Percentiles rank a stretch among this genome's conserved stretches.
These are phyloP conservation scores for Apocheima hispidaria DNA, from an alignment of 2,888 invertebrate species.

Conservation along the genomic window DNA sequence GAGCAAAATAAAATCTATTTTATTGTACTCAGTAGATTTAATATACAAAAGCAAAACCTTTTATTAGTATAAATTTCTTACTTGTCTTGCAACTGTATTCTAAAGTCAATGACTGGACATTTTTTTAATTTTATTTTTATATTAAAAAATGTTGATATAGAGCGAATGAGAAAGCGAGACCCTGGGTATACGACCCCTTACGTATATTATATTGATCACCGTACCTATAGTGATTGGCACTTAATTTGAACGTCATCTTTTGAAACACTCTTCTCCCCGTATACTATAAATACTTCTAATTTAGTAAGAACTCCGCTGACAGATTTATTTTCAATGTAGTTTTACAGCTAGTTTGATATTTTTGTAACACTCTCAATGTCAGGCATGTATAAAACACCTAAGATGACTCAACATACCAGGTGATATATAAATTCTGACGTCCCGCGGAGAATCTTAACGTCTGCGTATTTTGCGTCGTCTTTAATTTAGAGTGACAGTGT, in stretches of 20 bases:
- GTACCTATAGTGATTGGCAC: background rate
- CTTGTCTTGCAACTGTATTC: too few species aligned
- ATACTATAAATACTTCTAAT: conserved; percentile 22
- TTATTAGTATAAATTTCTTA: too few species aligned
- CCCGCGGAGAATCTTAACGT: conserved; percentile 52
- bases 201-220: background rate
- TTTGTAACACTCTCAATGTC: conserved; percentile 55
- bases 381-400: conserved; percentile 35
- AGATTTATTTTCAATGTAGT: conserved; percentile 32
- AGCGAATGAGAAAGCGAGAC: too few species aligned
- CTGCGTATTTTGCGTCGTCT: conserved; percentile 50
- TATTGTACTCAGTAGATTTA: too few species aligned
- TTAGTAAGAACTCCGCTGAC: conserved; percentile 16
- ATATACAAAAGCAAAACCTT: too few species aligned
- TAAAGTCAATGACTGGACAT: too few species aligned
- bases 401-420: conserved; percentile 65
- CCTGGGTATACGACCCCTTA: too few species aligned
- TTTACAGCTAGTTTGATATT: conserved; percentile 36
- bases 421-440: conserved; percentile 45
- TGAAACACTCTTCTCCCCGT: conserved; percentile 4
- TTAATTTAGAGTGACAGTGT: conserved; percentile 74
- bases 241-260: background rate
- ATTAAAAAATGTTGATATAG: too few species aligned
- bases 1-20: background rate
- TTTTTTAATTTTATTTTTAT: too few species aligned